A percentile compares a stretch with the other conserved stretches of the same genome.
Conservation (phyloP, 2,888 invertebrate species). For the Trichopria drosophilae region DNA sequence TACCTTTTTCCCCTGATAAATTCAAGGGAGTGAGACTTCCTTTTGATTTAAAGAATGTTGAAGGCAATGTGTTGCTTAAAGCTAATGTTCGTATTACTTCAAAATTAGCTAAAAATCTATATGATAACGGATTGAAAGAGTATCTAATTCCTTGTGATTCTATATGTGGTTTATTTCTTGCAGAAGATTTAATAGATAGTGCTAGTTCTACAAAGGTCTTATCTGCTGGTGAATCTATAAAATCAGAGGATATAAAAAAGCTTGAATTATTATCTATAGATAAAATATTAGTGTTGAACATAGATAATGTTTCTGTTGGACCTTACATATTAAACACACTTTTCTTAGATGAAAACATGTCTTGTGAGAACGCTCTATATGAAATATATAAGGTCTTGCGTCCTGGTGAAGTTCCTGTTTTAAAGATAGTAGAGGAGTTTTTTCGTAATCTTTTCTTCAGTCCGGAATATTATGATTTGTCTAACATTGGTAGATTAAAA, state of each 20-base stretch:
- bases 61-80: conserved; percentile 10
- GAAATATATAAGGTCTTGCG: conserved; percentile 15
- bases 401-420: conserved; percentile 13
- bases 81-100: conserved; percentile 13
- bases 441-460: conserved; percentile 10
- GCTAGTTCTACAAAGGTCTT: conserved; percentile 10
- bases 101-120: too few relatives aligned
- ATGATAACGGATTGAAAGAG: too few relatives aligned
- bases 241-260: conserved; percentile 13
- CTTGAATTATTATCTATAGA: conserved; percentile 7
- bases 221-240: conserved; percentile 13
- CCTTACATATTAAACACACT: conserved; percentile 15
- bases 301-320: conserved; percentile 12
- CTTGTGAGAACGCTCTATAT: conserved; percentile 9
- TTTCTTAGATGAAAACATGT: conserved; percentile 11
- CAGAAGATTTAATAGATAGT: too few relatives aligned
- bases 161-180: too few relatives aligned
- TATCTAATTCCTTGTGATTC: too few relatives aligned
- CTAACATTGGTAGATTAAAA: conserved; percentile 12
- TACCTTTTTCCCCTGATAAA: conserved; percentile 12
- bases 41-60: conserved; percentile 9
- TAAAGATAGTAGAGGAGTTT: conserved; percentile 11
- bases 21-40: conserved; percentile 6
- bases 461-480: conserved; percentile 16
- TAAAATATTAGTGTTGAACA: conserved; percentile 11